Evolutionary conservation across 2,113 vertebrate genomes (phyloP), one percentile per base, ranked within the genome.

Genomic region (Aptenodytes patagonicus): DNA sequence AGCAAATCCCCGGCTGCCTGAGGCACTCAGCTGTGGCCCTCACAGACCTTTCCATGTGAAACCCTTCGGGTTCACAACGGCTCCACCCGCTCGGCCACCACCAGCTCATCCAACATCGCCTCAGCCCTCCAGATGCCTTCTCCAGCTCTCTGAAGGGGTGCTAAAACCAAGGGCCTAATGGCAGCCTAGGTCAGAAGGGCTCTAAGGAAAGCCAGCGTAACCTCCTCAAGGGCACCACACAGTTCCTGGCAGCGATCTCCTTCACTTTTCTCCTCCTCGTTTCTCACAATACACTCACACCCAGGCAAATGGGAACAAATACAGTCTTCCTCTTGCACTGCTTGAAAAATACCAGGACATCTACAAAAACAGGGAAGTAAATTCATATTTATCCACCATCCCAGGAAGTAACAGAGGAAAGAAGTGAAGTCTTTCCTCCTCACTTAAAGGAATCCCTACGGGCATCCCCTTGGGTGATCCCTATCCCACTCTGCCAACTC

Each of bases 1-100:
- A 2, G 11, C 31, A 52, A 72, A 75, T 49, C 60, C 31, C 22
- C 8, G 2, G 21, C 25, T 0, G 0, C 32, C 40, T 34, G 34
- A 70, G 38, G 62, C 31, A 49, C 17, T n/a, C 7, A 1, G 55
- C 25, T 42, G 31, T 25, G n/a, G 42, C 17, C 13, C 25, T 79
- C 32, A 7, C 2, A 10, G 38, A 62, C 58, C 26, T 32, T 81
- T 78, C 51, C 4, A 1, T 3, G 12, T 10, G 28, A 95, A 55
- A 58, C 8, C 49, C 57, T 58, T 52, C 1, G 0, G 42, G 40
- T 22, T 96, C 11, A 46, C 16, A 55, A 17, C 0, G 4, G 19
- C 18, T 82, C 25, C 11, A 77, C 10, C 4, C 0, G 1, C 32
- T 61, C 0, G 1, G 38, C n/a, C 54, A 54, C 47, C 54, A 78